Percentiles rank a stretch among this genome's conserved stretches.
phyloP scores from a whole-genome alignment of 2,113 vertebrate species.

The Solea senegalensis region DNA sequence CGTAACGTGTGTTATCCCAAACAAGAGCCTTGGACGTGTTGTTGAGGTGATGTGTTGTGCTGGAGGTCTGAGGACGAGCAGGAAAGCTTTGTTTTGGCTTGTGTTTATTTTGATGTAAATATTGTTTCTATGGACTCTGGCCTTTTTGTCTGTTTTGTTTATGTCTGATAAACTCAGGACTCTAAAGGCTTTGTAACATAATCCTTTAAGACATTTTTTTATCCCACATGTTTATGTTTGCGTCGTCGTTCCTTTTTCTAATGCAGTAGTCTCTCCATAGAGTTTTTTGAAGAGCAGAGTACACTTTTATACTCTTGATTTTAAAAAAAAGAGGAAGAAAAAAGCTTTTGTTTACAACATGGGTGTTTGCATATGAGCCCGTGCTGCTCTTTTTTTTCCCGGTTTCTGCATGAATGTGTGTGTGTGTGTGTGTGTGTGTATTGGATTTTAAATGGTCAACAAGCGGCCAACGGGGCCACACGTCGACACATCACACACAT shows the following conservation, averaged over 20 bases:
- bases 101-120: constrained; percentile 9
- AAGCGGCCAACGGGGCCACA: constrained; percentile 60
- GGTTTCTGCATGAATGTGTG: constrained; percentile 24
- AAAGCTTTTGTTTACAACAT: constrained; percentile 61
- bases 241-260: constrained; percentile 53
- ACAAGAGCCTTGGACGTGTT: constrained; percentile 26
- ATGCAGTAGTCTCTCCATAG: constrained; percentile 54
- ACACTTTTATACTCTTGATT: constrained; percentile 61
- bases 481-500: constrained; percentile 27
- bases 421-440: neutral
- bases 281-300: constrained; percentile 54
- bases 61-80: neutral
- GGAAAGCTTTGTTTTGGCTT: neutral
- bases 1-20: constrained; percentile 7
- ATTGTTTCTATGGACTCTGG: constrained; percentile 35
- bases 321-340: constrained; percentile 27
- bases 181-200: constrained; percentile 61
- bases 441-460: constrained; percentile 41
- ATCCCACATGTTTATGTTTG: constrained; percentile 42
- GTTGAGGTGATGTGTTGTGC: neutral
- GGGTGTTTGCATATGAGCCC: constrained; percentile 28
- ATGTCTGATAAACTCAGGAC: constrained; percentile 81
- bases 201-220: constrained; percentile 42
- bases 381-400: constrained; percentile 22
- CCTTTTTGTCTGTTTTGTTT: constrained; percentile 66